Evolutionary conservation across 1,140 invertebrate species (phyloP).

Genomic region (Drosophila grimshawi): DNA sequence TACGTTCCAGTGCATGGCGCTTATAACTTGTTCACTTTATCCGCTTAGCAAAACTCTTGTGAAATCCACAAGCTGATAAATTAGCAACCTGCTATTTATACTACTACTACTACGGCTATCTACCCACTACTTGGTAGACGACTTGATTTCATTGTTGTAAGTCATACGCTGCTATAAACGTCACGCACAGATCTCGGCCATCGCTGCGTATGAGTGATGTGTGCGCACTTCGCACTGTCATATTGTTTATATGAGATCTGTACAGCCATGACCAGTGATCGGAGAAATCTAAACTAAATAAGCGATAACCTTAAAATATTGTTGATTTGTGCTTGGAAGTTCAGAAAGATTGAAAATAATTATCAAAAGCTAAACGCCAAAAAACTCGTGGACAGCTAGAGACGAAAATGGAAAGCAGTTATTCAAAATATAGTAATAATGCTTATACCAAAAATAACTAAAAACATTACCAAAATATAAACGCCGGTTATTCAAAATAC

Average conservation of each 20-base stretch:
- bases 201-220: conserved; percentile 62
- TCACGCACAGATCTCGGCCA: conserved; percentile 22
- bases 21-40: conserved; percentile 62
- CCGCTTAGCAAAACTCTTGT: conserved; percentile 7
- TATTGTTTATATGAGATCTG: background rate
- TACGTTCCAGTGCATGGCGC: conserved; percentile 61
- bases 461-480: too few species aligned
- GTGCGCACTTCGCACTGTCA: conserved; percentile 10
- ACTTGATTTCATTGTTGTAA: conserved; percentile 8
- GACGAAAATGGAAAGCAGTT: too few species aligned
- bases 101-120: background rate
- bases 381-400: too few species aligned
- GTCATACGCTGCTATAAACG: conserved; percentile 2
- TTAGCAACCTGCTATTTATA: background rate
- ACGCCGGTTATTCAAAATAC: too few species aligned
- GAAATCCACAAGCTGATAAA: conserved; percentile 14
- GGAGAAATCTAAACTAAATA: too few species aligned
- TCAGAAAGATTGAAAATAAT: too few species aligned
- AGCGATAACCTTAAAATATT: too few species aligned
- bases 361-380: too few species aligned
- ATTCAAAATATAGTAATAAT: too few species aligned
- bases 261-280: background rate
- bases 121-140: background rate
- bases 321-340: too few species aligned
- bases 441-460: too few species aligned